Evolutionary conservation across 1,140 invertebrate species (phyloP).

Genomic region (Procambarus virginalis): DNA sequence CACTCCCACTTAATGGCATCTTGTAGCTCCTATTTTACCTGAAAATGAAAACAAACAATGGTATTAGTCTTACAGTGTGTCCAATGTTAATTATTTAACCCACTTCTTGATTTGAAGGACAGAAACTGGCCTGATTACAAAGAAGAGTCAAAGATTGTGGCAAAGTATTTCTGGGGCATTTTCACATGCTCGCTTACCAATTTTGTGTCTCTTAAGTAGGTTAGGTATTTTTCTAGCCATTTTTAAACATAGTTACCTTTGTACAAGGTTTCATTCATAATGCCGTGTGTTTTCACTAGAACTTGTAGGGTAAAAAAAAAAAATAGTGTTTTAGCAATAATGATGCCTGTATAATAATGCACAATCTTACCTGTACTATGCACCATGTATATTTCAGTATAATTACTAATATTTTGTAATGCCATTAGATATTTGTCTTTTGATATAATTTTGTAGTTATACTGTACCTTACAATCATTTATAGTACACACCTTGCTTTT

Average conservation of each 20-base stretch:
- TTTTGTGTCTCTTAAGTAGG: slow-evolving; percentile 55
- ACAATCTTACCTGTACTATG: slow-evolving; percentile 61
- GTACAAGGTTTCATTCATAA: slow-evolving; percentile 49
- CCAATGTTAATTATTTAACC: background rate
- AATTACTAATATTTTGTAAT: background rate
- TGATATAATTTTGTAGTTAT: slow-evolving; percentile 8
- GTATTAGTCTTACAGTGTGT: background rate
- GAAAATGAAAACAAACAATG: background rate
- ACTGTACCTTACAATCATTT: background rate
- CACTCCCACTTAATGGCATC: background rate
- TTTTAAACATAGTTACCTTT: slow-evolving; percentile 66
- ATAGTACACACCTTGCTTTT: background rate
- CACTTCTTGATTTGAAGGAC: background rate
- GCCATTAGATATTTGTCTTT: background rate
- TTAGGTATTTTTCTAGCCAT: slow-evolving; percentile 68
- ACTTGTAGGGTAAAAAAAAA: slow-evolving; percentile 21
- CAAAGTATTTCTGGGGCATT: slow-evolving; percentile 39
- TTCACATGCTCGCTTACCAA: slow-evolving; percentile 54
- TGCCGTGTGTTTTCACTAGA: slow-evolving; percentile 34
- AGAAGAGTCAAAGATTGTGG: slow-evolving; percentile 7
- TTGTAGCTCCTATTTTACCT: background rate
- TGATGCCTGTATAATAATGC: slow-evolving; percentile 61
- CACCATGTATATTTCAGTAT: slow-evolving; percentile 56
- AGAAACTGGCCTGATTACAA: background rate
- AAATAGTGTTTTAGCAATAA: slow-evolving; percentile 67